phyloP scores from a whole-genome alignment of 2,113 vertebrate genomes.

The Naja naja region DNA sequence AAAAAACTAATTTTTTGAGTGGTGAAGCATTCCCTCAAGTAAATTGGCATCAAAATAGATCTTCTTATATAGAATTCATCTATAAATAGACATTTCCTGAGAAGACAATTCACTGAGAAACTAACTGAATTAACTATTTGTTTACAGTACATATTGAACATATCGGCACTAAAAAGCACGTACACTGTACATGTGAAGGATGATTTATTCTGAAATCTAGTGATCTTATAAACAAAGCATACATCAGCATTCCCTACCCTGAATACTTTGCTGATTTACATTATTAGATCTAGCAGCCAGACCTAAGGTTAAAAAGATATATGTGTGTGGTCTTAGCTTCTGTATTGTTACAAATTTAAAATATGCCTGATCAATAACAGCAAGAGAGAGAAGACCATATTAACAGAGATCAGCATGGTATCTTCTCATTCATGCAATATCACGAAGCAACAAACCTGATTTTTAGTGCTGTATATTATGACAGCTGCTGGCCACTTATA shows the following conservation, averaged over 20 bases:
- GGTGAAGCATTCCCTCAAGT: not conserved
- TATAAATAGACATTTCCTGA: not conserved
- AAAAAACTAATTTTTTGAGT: not conserved
- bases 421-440: not conserved
- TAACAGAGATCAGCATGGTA: not conserved
- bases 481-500: not conserved
- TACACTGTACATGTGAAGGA: not conserved
- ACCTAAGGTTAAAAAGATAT: not conserved
- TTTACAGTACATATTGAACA: not conserved
- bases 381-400: not conserved
- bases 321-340: rapidly evolving
- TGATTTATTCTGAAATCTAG: not conserved
- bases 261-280: rapidly evolving
- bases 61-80: not conserved
- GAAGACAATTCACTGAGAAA: not conserved
- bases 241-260: not conserved
- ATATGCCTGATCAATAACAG: not conserved
- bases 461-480: not conserved
- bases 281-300: not conserved
- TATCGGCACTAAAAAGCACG: not conserved
- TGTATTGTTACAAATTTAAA: not conserved
- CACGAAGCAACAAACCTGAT: not conserved
- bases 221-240: not conserved
- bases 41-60: slow-evolving; percentile 25
- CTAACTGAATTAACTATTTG: not conserved